phyloP scores from a whole-genome alignment of 2,888 invertebrate genomes.

The Leucoma salicis region DNA sequence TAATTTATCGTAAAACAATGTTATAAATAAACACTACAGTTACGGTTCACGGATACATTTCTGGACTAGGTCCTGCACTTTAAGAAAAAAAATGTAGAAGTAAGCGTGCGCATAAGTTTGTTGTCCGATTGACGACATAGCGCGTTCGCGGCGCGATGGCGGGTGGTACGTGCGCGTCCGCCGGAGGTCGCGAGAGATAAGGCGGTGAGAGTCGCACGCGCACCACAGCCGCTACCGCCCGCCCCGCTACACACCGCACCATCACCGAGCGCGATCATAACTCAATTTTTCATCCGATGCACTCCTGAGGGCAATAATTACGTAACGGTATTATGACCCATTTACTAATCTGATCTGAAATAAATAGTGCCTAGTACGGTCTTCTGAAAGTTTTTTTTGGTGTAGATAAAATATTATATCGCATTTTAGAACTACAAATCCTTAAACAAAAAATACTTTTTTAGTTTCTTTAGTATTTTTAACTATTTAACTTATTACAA shows the following conservation, averaged over 20 bases:
- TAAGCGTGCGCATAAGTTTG: constrained; percentile 59
- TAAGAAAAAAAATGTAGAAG: constrained; percentile 55
- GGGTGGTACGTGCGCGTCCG: constrained; percentile 72
- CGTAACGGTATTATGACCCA: constrained; percentile 73
- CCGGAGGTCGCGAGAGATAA: constrained; percentile 82
- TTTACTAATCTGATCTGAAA: too few species aligned
- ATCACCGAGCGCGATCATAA: constrained; percentile 65
- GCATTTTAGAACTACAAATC: background rate
- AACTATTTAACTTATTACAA: background rate
- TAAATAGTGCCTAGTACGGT: too few species aligned
- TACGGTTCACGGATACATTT: constrained; percentile 59
- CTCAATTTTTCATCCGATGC: constrained; percentile 73
- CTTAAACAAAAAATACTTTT: background rate
- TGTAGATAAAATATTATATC: too few species aligned
- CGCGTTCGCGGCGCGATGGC: constrained; percentile 58
- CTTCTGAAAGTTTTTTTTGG: too few species aligned
- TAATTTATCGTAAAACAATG: constrained; percentile 15
- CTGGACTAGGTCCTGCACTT: constrained; percentile 62
- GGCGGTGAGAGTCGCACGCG: constrained; percentile 79
- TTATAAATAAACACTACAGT: constrained; percentile 35
- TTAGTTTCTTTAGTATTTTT: background rate
- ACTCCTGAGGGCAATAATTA: constrained; percentile 65
- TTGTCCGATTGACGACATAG: constrained; percentile 66
- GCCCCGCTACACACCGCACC: constrained; percentile 57
- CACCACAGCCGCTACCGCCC: constrained; percentile 57